phyloP scores from a whole-genome alignment of 2,888 invertebrate genomes.

The Eurytoma adleriae region DNA sequence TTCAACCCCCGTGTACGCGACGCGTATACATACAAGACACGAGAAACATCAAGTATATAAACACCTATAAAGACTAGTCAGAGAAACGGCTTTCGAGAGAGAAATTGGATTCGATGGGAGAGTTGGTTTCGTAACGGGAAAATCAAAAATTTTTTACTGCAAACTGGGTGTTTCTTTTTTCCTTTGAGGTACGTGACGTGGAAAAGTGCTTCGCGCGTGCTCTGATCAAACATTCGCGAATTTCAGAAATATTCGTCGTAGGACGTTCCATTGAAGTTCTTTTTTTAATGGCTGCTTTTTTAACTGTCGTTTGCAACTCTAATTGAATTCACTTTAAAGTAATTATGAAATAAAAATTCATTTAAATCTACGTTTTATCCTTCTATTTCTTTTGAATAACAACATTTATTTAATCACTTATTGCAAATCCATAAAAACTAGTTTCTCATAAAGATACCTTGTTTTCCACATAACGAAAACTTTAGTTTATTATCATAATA shows the following conservation, averaged over 20 bases:
- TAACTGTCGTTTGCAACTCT: too few species aligned
- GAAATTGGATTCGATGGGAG: slow-evolving; percentile 33
- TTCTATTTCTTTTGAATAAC: too few species aligned
- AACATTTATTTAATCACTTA: too few species aligned
- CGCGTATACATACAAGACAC: background rate
- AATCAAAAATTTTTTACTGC: slow-evolving; percentile 30
- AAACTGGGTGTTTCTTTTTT: slow-evolving; percentile 17
- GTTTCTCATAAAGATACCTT: background rate
- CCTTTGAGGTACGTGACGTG: slow-evolving; percentile 29
- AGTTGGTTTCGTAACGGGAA: slow-evolving; percentile 21
- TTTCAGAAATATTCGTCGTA: background rate
- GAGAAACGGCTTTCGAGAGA: slow-evolving; percentile 44
- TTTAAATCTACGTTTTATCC: too few species aligned
- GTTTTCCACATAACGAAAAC: background rate
- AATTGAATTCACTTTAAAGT: too few species aligned
- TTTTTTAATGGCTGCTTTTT: too few species aligned
- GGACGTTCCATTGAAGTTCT: too few species aligned
- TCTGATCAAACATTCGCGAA: slow-evolving; percentile 34
- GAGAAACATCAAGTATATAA: slow-evolving; percentile 15
- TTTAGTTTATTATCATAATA: too few species aligned
- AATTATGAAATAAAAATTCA: too few species aligned
- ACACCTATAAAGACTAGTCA: slow-evolving; percentile 49
- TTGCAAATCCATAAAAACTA: too few species aligned
- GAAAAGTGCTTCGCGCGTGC: slow-evolving; percentile 42
- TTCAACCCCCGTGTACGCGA: background rate